Percentiles rank a stretch among this genome's conserved stretches.
Conservation (phyloP, 92 coral and sea anemone species). For the Pocillopora meandrina region DNA sequence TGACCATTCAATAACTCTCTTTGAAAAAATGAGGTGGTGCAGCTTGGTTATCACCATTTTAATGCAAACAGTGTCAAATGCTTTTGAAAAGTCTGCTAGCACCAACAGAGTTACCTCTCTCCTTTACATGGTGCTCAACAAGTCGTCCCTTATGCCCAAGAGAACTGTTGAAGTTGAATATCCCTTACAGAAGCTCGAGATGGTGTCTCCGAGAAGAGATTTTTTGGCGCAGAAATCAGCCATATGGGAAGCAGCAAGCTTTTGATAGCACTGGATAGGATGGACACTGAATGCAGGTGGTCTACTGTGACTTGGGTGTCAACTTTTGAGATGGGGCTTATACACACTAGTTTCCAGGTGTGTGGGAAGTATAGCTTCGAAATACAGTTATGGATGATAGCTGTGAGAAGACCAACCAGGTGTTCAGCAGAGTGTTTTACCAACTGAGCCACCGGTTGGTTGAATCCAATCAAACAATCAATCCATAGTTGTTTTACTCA, state of each 20-base stretch:
- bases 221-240: no score
- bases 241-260: not conserved
- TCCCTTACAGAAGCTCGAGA: constrained; percentile 13
- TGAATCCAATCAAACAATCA: no score
- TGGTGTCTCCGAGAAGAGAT: constrained; percentile 6
- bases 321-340: no score
- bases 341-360: no score
- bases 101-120: constrained; percentile 15
- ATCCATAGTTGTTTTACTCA: no score
- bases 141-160: not conserved
- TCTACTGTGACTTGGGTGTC: no score
- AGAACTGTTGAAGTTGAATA: not conserved
- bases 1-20: not conserved
- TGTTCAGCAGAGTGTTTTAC: no score
- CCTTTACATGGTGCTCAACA: not conserved
- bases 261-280: not conserved
- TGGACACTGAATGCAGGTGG: no score
- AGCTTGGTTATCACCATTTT: not conserved
- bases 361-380: no score
- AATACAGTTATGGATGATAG: no score
- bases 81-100: not conserved
- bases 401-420: no score
- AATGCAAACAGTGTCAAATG: not conserved
- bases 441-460: no score
- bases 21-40: not conserved